These are phyloP conservation scores for Zeugodacus cucurbitae DNA, from an alignment of 1,140 invertebrate genomes.

Conservation along the genomic window DNA sequence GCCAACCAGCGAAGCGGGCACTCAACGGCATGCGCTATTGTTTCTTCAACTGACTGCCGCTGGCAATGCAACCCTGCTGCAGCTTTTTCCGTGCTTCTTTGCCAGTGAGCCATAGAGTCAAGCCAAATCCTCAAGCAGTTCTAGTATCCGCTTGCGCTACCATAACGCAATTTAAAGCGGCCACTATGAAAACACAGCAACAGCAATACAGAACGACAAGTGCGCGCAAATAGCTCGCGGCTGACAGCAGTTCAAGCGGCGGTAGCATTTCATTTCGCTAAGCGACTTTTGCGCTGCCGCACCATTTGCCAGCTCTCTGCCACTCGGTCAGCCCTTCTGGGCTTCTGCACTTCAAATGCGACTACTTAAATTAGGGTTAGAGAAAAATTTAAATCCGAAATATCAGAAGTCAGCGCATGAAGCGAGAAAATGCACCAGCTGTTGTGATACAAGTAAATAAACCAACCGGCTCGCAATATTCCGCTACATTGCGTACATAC, in stretches of 20 bases:
- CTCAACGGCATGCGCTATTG: not conserved
- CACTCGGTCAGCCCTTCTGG: not conserved
- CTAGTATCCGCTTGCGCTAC: not conserved
- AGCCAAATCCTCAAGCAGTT: not conserved
- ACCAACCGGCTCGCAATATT: not conserved
- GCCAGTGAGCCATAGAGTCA: not conserved
- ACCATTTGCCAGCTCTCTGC: not conserved
- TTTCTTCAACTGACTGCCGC: not conserved
- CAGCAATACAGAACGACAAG: conserved; percentile 7
- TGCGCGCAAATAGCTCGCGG: conserved; percentile 20
- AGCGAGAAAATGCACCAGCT: conserved; percentile 36
- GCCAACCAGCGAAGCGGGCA: conserved; percentile 1
- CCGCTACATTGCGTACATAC: not conserved
- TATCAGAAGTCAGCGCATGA: conserved; percentile 7
- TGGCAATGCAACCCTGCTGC: not conserved
- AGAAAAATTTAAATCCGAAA: conserved; percentile 16
- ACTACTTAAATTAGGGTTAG: conserved; percentile 8
- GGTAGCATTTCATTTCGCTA: conserved; percentile 28
- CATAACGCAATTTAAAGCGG: conserved; percentile 34
- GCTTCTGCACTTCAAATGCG: not conserved
- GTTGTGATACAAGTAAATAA: not conserved
- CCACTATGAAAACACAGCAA: conserved; percentile 10
- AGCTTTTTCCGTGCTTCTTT: not conserved
- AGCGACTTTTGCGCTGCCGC: not conserved
- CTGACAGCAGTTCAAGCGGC: not conserved